Conservation (phyloP, 2,888 invertebrate genomes). For the Phasia obesa region DNA sequence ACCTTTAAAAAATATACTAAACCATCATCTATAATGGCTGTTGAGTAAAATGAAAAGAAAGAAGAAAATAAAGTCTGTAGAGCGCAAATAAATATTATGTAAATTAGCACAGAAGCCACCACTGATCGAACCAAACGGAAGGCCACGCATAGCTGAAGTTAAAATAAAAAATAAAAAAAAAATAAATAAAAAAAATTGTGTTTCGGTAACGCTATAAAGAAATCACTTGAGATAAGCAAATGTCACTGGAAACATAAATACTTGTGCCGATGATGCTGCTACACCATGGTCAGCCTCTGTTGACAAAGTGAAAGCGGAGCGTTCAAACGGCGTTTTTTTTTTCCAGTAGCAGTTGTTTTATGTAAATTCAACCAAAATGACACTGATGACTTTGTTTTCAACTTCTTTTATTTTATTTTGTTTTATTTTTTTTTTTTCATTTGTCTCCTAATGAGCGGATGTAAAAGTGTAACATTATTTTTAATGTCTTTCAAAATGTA, state of each 20-base stretch:
- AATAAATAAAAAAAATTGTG: conserved; percentile 32
- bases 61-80: conserved; percentile 9
- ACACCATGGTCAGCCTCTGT: neutral
- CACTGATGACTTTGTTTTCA: conserved; percentile 38
- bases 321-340: conserved; percentile 38
- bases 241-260: conserved; percentile 61
- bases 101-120: conserved; percentile 75
- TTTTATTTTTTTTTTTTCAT: conserved; percentile 16
- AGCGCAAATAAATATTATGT: conserved; percentile 77
- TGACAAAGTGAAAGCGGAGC: conserved; percentile 67
- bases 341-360: conserved; percentile 64
- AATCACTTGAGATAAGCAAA: conserved; percentile 74
- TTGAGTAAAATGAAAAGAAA: conserved; percentile 15
- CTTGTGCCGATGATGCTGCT: conserved; percentile 30
- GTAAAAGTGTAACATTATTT: conserved; percentile 65
- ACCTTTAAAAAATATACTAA: conserved; percentile 25
- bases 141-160: conserved; percentile 27
- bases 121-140: conserved; percentile 10
- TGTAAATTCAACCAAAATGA: conserved; percentile 49
- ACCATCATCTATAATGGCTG: conserved; percentile 34
- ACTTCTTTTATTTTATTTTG: neutral
- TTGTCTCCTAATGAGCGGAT: conserved; percentile 70
- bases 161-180: conserved; percentile 13
- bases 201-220: conserved; percentile 72
- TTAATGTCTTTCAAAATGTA: conserved; percentile 54